A percentile compares a stretch with the other conserved stretches of the same genome.
Evolutionary conservation across 2,113 vertebrate genomes (phyloP).

Genomic region (Gadus macrocephalus): DNA sequence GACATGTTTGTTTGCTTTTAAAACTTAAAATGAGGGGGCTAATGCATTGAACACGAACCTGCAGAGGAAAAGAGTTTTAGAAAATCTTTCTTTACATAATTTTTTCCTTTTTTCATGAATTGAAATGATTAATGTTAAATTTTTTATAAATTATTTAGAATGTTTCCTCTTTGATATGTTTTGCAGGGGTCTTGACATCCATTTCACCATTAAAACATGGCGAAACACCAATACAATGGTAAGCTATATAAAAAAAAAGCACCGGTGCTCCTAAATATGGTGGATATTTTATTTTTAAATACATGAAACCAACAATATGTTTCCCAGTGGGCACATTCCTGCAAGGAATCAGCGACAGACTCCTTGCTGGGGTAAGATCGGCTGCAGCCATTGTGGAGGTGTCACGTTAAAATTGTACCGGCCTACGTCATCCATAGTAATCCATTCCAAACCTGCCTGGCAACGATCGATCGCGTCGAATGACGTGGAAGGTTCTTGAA

Average conservation of each 20-base stretch:
- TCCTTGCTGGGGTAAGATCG: conserved; percentile 27
- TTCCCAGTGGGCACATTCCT: conserved; percentile 49
- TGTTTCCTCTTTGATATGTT: not conserved
- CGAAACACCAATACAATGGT: not conserved
- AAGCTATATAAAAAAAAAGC: not conserved
- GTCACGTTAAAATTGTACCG: too few relatives aligned
- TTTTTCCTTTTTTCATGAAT: not conserved
- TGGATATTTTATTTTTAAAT: not conserved
- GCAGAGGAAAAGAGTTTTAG: not conserved
- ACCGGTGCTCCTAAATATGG: too few relatives aligned
- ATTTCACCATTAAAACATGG: not conserved
- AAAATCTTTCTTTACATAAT: not conserved
- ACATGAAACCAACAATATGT: not conserved
- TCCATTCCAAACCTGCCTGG: too few relatives aligned
- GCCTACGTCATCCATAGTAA: too few relatives aligned
- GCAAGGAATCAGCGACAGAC: conserved; percentile 47
- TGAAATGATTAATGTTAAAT: not conserved
- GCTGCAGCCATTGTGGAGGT: conserved; percentile 33
- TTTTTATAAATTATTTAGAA: not conserved
- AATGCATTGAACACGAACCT: too few relatives aligned
- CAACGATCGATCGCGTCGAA: too few relatives aligned
- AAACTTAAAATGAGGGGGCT: too few relatives aligned
- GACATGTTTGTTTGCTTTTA: too few relatives aligned
- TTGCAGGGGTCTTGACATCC: not conserved
- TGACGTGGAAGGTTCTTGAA: too few relatives aligned